Base-by-base conservation (phyloP, 2,888 invertebrate genomes). In the Hemaris fuciformis region DNA sequence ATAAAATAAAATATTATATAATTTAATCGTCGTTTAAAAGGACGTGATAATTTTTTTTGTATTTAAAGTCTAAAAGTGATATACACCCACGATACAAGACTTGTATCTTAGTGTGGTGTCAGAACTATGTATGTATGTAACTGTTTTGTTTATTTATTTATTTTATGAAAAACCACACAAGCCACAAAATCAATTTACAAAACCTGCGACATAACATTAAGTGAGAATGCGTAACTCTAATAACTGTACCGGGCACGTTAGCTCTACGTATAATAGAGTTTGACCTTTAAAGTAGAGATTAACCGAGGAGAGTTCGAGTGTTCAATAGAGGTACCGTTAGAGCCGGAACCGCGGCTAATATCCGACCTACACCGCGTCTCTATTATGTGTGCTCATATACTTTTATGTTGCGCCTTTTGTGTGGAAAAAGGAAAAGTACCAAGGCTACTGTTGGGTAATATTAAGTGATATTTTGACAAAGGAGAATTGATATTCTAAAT, bases 221-320 rank as follows among this genome's bases (percentile, higher is more conserved):
- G 3, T 4, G 10, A 43, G 20, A 43, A 43, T 18, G 43, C 43
- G 31, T 59, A n/a, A n/a, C n/a, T n/a, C n/a, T n/a, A n/a, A 57
- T 31, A 59, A 59, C 59, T 18, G 43, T 59, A 31, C 43, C 43
- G 18, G 27, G 27, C 25, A 31, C 38, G 38, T 45, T 45, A 45
- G 31, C 31, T 22, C 31, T 56, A 43, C 34, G 45, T 18, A 45
- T 41, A 60, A 58, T n/a, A 48, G 27, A 34, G 38, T 38, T 56
- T 64, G 64, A 64, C 61, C 64, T 64, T 61, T 64, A 59, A 25
- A 41, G 56, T 59, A 56, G 45, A 64, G 61, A 64, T 64, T 64
- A 61, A 38, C 20, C 27, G 46, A 34, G 43, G 18, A 23, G 61
- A 34, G 57, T 34, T 57, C 62, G 34, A 31, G 57, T 42, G 43